These are phyloP conservation scores for Cottus gobio DNA, from an alignment of 2,113 vertebrate species.

Conservation along the genomic window DNA sequence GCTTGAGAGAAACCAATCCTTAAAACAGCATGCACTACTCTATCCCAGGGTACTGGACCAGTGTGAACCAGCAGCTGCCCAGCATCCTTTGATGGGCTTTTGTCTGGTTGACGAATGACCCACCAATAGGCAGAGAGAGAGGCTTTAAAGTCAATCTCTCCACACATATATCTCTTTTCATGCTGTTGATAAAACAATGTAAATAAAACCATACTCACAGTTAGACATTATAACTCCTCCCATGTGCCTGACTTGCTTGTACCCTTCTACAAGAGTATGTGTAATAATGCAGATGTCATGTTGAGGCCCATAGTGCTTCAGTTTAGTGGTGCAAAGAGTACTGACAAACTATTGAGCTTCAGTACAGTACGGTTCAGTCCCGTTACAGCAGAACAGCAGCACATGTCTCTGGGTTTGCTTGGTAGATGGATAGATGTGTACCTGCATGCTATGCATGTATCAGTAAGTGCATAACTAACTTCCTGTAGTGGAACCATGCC, in stretches of 20 bases:
- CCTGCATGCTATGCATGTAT: background rate
- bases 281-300: background rate
- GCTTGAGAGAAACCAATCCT: background rate
- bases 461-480: background rate
- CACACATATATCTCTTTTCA: no score
- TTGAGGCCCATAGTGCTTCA: background rate
- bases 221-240: no score
- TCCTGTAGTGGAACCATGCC: background rate
- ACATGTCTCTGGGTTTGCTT: background rate
- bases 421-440: background rate
- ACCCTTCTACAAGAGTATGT: background rate
- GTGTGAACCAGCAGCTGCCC: no score
- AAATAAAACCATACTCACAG: no score
- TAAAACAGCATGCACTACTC: background rate
- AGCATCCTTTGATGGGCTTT: no score
- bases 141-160: no score
- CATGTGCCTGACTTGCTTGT: background rate
- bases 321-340: background rate
- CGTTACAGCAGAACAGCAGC: background rate
- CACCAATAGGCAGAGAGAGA: no score
- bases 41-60: background rate
- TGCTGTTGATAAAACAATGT: no score
- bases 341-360: background rate
- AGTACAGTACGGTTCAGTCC: no score
- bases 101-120: no score